Evolutionary conservation across 1,140 invertebrate genomes (phyloP).

Genomic region (Cotesia vestalis): DNA sequence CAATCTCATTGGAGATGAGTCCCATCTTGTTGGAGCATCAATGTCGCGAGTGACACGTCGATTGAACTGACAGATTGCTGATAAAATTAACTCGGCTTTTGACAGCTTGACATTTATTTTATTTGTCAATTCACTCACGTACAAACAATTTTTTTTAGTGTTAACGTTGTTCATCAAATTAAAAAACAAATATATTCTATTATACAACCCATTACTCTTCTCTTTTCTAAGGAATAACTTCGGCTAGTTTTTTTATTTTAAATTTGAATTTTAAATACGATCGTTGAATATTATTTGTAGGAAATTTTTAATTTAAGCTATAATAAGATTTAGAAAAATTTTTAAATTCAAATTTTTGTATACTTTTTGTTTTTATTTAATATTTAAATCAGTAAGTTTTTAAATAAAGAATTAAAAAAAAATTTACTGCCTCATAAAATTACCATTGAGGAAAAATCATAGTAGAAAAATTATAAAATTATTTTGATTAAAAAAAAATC

Average conservation of each 20-base stretch:
- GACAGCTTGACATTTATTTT: conserved; percentile 8
- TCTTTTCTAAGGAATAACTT: neutral
- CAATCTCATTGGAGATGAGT: conserved; percentile 6
- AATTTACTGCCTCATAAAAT: too few relatives aligned
- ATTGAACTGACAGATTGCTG: conserved; percentile 24
- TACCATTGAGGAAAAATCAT: too few relatives aligned
- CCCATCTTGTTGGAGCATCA: conserved; percentile 25
- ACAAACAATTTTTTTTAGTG: neutral
- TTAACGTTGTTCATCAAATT: neutral
- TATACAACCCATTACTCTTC: neutral
- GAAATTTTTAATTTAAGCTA: too few relatives aligned
- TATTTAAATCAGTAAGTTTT: too few relatives aligned
- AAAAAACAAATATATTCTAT: neutral
- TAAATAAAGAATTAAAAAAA: too few relatives aligned
- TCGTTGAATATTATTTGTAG: too few relatives aligned
- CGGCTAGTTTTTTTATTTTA: neutral
- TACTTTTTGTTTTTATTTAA: too few relatives aligned
- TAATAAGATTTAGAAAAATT: too few relatives aligned
- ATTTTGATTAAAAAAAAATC: too few relatives aligned
- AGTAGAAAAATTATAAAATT: too few relatives aligned
- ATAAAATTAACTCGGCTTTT: conserved; percentile 29
- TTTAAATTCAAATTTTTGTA: too few relatives aligned
- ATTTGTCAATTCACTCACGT: neutral
- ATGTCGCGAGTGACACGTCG: neutral
- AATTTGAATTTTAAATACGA: neutral